Base-by-base conservation (phyloP, 2,797 vertebrate species). In the Atherinosoma microstoma region DNA sequence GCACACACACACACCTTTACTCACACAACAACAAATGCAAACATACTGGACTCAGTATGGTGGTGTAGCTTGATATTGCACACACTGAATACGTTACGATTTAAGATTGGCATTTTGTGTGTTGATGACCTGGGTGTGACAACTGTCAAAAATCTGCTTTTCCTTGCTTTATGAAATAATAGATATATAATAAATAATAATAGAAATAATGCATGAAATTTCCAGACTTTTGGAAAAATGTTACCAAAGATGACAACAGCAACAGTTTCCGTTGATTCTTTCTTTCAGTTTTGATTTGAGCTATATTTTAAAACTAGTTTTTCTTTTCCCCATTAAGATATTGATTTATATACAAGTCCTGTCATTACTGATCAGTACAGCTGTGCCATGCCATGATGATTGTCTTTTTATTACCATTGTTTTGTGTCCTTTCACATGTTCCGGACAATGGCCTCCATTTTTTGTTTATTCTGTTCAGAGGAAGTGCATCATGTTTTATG, bases 401-500 rank as follows among this genome's bases (percentile, higher is more conserved):
- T 24, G 12, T 22, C 8, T 73, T 67, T 72, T 64, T 72, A 20
- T 73, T 70, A 42, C 51, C 42, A 42, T 51, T 60, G 68, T 73
- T 77, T 76, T 75, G 65, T 76, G 61, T 64, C 24, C 32, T 57
- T 63, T 63, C 34, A 70, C 27, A 63, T 60, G 58, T 70, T 32
- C 38, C 68, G 2, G 24, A 8, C 29, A 40, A 47, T 64, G 45
- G 67, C 51, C 70, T 70, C 24, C 58, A 42, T 27, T 42, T 65
- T 64, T 70, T 40, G 20, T 63, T 80, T 47, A 73, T 58, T 66
- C 58, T 47, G 24, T 45, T 70, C 56, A 35, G 51, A 63, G 60
- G 58, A 85, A 73, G 47, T 73, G 59, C 30, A 69, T 81, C 49
- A 53, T 63, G 58, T 67, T 86, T 73, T 64, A 59, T 32, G 62